Base-by-base conservation (phyloP, 1,140 invertebrate species). In the Choristoneura fumiferana region DNA sequence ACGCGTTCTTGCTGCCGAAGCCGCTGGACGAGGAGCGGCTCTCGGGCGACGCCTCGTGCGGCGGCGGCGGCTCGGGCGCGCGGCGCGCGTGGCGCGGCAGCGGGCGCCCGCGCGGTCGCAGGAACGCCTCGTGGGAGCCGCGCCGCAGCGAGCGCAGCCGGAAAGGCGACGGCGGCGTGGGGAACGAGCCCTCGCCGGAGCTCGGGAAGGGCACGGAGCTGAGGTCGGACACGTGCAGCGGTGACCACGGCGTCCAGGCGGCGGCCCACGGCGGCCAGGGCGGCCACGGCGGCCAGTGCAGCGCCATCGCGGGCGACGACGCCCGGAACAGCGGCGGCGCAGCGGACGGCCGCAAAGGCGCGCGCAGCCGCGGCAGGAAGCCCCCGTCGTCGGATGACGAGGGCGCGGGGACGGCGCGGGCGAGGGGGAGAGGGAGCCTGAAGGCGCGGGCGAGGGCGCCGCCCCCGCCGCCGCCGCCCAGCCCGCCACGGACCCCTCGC, bases 1-100 rank as follows among this genome's bases (percentile, higher is more conserved):
- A 96, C n/a, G 95, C 97, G 84, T 97, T 98, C 77, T 97, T 96
- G 70, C 96, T 97, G 12, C 96, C 96, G 71, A 97, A 97, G 0
- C 96, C 96, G 76, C 95, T 96, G 3, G 94, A 95, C 76, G 95
- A 96, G 14, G 95, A 95, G n/a, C 95, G 91, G 68, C 95, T 96
- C 82, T 98, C 96, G 0, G 95, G 95, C 1, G 95, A 96, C 0
- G 94, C 94, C 75, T 97, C 95, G 67, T 91, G 89, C 35, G 91
- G 91, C 2, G 92, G 93, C 6, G 84, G 79, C 94, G 94, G 3
- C n/a, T n/a, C n/a, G n/a, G n/a, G n/a, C n/a, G n/a, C n/a, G n/a
- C 92, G 92, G 14, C 40, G 94, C 94, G 29, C 92, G 1, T 57
- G 55, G 13, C 62, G 73, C 22, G 15, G 61, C 12, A n/a, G 73